These are phyloP conservation scores for Acleris holmiana DNA, from an alignment of 2,888 invertebrate species.

Conservation along the genomic window DNA sequence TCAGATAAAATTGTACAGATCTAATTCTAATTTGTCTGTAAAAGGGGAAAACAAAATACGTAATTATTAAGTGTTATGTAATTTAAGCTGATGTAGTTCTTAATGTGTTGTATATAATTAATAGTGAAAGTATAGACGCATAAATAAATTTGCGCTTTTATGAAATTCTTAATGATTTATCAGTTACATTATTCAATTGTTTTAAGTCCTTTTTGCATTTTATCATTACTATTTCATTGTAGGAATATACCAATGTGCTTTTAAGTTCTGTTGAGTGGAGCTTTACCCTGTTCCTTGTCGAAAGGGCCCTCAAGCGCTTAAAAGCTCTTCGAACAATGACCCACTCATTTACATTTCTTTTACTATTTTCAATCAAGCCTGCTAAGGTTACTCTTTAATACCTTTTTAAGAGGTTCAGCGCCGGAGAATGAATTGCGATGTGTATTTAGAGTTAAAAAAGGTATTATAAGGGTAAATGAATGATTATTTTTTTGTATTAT, in stretches of 20 bases:
- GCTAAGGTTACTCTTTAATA: constrained; percentile 3
- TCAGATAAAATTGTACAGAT: constrained; percentile 27
- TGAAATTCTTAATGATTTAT: no score
- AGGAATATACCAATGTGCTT: not conserved
- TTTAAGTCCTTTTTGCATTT: no score
- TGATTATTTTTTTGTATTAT: no score
- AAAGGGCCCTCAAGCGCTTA: constrained; percentile 25
- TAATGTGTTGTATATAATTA: constrained; percentile 20
- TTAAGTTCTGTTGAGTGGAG: constrained; percentile 19
- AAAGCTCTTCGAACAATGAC: constrained; percentile 28
- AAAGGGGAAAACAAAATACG: constrained; percentile 82
- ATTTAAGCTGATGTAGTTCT: constrained; percentile 42
- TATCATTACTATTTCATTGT: no score
- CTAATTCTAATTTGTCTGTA: constrained; percentile 53
- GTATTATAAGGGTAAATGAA: no score
- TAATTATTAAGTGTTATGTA: constrained; percentile 66
- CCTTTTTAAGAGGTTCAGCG: not conserved
- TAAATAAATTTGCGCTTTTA: not conserved
- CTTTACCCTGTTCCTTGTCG: constrained; percentile 17
- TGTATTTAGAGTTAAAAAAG: not conserved
- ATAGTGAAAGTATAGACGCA: no score
- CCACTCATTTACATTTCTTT: constrained; percentile 29
- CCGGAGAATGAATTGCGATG: not conserved
- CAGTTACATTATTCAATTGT: not conserved
- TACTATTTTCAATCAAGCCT: constrained; percentile 17